Evolutionary conservation across 2,113 vertebrate genomes (phyloP).

Genomic region (Acrocephalus arundinaceus): DNA sequence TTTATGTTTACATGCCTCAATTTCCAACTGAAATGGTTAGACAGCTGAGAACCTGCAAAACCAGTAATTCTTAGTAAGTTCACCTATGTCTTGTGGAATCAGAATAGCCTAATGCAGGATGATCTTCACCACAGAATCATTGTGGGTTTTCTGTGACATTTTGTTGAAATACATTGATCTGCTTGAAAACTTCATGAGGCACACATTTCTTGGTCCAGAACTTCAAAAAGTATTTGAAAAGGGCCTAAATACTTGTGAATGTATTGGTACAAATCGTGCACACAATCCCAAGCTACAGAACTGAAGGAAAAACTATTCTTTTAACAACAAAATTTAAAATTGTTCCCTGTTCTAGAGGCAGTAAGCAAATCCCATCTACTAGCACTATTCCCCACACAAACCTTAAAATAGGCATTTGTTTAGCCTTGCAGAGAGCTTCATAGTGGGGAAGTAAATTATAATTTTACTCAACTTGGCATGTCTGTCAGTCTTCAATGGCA

Average conservation of each 20-base stretch:
- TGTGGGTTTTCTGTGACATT: background rate
- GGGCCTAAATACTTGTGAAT: background rate
- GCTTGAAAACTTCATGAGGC: background rate
- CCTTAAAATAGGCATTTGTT: background rate
- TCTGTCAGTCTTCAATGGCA: background rate
- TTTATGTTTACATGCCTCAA: background rate
- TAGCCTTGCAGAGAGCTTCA: background rate
- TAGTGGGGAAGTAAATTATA: background rate
- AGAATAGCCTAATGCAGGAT: background rate
- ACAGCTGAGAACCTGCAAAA: background rate
- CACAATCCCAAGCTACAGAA: background rate
- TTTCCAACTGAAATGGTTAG: background rate
- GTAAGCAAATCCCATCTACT: background rate
- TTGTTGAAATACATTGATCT: background rate
- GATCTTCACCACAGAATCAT: background rate
- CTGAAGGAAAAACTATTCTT: background rate
- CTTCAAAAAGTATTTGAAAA: background rate
- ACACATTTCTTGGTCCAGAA: background rate
- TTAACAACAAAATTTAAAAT: background rate
- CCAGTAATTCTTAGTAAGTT: background rate
- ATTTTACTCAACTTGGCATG: background rate
- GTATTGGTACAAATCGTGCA: rapidly evolving
- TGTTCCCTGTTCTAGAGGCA: background rate
- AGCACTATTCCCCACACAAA: background rate
- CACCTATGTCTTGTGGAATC: background rate